Evolutionary conservation across 1,140 invertebrate species (phyloP).

Genomic region (Drosophila pallidifrons): DNA sequence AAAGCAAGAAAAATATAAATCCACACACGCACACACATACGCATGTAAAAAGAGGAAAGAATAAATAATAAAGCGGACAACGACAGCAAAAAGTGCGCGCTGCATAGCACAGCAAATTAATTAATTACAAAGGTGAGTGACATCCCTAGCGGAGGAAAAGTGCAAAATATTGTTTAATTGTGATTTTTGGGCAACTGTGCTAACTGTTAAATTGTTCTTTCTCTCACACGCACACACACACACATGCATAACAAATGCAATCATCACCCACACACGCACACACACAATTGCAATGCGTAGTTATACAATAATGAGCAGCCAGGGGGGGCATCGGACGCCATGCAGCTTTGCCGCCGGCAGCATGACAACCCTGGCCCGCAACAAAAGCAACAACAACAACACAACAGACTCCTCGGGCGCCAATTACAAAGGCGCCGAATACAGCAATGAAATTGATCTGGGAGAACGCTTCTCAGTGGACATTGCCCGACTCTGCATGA

Average conservation of each 20-base stretch:
- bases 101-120: neutral
- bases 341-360: constrained; percentile 32
- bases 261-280: constrained; percentile 3
- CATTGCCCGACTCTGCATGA: constrained; percentile 92
- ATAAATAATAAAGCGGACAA: constrained; percentile 18
- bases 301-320: constrained; percentile 69
- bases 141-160: neutral
- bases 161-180: neutral
- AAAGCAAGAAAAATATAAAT: neutral
- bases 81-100: neutral
- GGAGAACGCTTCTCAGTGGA: constrained; percentile 80
- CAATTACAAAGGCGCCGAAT: constrained; percentile 36
- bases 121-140: constrained; percentile 9
- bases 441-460: constrained; percentile 63
- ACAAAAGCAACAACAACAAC: constrained; percentile 24
- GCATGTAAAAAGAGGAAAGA: neutral
- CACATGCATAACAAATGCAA: neutral
- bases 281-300: constrained; percentile 6
- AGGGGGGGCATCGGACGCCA: constrained; percentile 76
- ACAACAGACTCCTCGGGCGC: too few species aligned
- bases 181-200: neutral
- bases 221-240: neutral
- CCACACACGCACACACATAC: constrained; percentile 2
- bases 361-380: constrained; percentile 36
- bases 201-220: constrained; percentile 19